Percentiles rank a stretch among this genome's conserved stretches.
Conservation (phyloP, 2,888 invertebrate species). For the Biston betularia region DNA sequence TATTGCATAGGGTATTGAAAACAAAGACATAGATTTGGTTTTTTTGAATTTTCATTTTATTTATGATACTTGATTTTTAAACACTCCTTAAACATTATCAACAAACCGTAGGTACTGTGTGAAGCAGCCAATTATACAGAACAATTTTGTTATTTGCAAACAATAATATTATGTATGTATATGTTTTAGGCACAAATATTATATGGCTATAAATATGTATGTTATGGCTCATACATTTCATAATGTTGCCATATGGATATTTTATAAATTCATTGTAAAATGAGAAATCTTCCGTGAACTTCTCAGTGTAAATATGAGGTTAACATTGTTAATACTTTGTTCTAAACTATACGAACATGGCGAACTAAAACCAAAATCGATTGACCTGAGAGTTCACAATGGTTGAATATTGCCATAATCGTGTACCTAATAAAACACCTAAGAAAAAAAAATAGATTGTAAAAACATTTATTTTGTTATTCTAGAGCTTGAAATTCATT, state of each 20-base stretch:
- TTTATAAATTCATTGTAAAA: neutral
- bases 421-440: too few relatives aligned
- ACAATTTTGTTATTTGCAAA: conserved; percentile 50
- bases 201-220: conserved; percentile 3
- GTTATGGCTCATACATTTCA: conserved; percentile 1
- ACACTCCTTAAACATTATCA: conserved; percentile 78
- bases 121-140: conserved; percentile 67
- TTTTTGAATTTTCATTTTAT: conserved; percentile 79
- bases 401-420: too few relatives aligned
- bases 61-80: conserved; percentile 70
- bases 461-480: neutral
- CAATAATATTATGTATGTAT: conserved; percentile 34
- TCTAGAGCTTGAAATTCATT: conserved; percentile 10
- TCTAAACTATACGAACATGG: neutral
- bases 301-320: neutral
- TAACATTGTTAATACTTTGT: neutral
- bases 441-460: too few relatives aligned
- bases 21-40: conserved; percentile 58
- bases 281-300: neutral
- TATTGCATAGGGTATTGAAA: conserved; percentile 7
- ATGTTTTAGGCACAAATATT: conserved; percentile 19
- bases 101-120: conserved; percentile 58
- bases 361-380: too few relatives aligned
- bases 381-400: too few relatives aligned
- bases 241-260: conserved; percentile 5